Conservation (phyloP, 2,113 vertebrate species). For the chimpanzee (Pan troglodytes) region NHGRI_mPanTro3-v2.1_pri NC_072403.2:115724501-115725000, state of each 20-base stretch:
- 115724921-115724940: background rate
- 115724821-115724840: background rate
- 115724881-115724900: background rate
- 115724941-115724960: background rate
- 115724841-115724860: background rate
- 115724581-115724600: background rate
- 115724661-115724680: background rate
- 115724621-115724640: background rate
- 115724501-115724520: constrained; percentile 19
- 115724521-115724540: constrained; percentile 33
- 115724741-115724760: background rate
- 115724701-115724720: background rate
- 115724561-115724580: constrained; percentile 35
- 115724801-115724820: background rate
- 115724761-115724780: background rate
- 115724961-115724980: background rate
- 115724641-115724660: background rate
- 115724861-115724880: background rate
- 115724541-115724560: constrained; percentile 37
- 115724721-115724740: constrained; percentile 8
- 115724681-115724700: background rate
- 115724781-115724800: background rate
- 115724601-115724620: background rate
- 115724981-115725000: background rate
- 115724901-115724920: background rate